Base-by-base conservation (phyloP, 2,113 vertebrate genomes). In the Psophia crepitans region DNA sequence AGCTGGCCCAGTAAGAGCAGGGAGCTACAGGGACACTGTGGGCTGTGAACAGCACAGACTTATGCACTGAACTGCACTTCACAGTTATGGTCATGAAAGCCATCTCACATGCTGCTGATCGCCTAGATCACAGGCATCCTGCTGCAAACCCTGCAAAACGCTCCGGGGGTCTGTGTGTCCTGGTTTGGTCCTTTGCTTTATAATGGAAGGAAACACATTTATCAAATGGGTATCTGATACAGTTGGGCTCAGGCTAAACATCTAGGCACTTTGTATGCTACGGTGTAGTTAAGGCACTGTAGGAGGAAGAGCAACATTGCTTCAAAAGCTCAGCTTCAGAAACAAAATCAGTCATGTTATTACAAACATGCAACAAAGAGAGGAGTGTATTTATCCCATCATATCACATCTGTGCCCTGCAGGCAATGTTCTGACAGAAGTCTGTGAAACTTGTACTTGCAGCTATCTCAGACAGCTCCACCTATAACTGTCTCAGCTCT, bases 381-480 rank as follows among this genome's bases (percentile, higher is more conserved):
- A 56, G 63, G 64, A 80, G 66, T 63, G 82, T 75, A 71, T 90
- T 87, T 79, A 74, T 14, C 14, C 23, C 69, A 74, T 61, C 27
- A 1, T 56, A 92, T 70, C 92, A 57, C 96, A 96, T 95, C 87
- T 93, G 87, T 93, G 79, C 93, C 96, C 95, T 51, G 90, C 68
- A 44, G 96, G 95, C 92, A 88, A 86, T 91, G 93, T 93, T 95
- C 95, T 63, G 75, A 54, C 61, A 85, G 63, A 33, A 90, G 87
- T 90, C 96, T 96, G 96, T 94, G 95, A 94, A 96, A 90, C 87
- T 80, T 1, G 61, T 73, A 80, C 61, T 90, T 9, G 70, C 91
- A 95, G 84, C 85, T 66, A 65, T 95, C 96, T 97, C 96, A 94
- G 96, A 66, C 78, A 58, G 87, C 92, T 96, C 92, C 93, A 90